These are phyloP conservation scores for Danio albolineatus DNA, from an alignment of 2,797 vertebrate species.

Conservation along the genomic window DNA sequence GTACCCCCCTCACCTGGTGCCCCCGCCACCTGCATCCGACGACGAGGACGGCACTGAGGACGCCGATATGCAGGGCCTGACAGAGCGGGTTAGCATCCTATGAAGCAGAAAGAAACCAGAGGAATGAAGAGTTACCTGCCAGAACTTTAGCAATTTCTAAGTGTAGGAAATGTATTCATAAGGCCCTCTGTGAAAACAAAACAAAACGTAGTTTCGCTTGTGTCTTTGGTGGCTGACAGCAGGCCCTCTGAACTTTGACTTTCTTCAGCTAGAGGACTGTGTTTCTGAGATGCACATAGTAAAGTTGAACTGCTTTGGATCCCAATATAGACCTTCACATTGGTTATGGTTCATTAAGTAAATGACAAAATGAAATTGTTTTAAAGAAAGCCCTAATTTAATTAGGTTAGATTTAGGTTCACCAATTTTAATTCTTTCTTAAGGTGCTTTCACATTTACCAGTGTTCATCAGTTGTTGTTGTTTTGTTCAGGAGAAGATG, in stretches of 20 bases:
- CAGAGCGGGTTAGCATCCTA: slow-evolving; percentile 89
- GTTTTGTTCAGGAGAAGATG: no score
- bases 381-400: not conserved
- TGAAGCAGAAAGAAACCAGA: slow-evolving; percentile 64
- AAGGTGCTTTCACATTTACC: slow-evolving; percentile 1
- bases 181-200: not conserved
- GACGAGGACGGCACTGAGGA: slow-evolving; percentile 76
- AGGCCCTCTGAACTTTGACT: slow-evolving; percentile 14
- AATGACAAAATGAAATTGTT: not conserved
- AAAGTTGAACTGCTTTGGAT: not conserved
- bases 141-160: not conserved
- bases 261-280: slow-evolving; percentile 1
- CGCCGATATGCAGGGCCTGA: slow-evolving; percentile 84
- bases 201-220: not conserved
- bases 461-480: not conserved
- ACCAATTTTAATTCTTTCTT: not conserved
- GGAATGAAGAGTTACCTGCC: slow-evolving; percentile 34
- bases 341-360: not conserved
- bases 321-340: not conserved
- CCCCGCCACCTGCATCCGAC: slow-evolving; percentile 61
- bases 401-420: not conserved
- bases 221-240: not conserved
- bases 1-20: slow-evolving; percentile 79
- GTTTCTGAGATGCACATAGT: slow-evolving; percentile 11
- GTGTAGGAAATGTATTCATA: not conserved